Evolutionary conservation across 2,888 invertebrate genomes (phyloP), one percentile per base, ranked within the genome.

Genomic region (Drosophila meridionalis): DNA sequence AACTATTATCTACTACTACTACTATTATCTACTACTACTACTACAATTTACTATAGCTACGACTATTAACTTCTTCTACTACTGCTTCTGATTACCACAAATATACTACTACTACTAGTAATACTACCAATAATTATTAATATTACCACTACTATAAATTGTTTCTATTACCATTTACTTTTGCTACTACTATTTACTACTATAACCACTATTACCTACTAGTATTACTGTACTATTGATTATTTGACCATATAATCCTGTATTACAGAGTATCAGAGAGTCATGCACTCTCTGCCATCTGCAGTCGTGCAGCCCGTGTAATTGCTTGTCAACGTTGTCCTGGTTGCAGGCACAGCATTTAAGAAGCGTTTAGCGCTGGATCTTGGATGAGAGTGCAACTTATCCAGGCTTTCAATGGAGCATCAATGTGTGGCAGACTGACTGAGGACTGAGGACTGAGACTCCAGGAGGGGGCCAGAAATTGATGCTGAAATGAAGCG

Each of bases 401-500:
- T 74, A 60, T 53, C 45, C 55, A 12, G 61, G 50, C 57, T 63
- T 28, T 66, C 88, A 79, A 89, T 83, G 65, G 83, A 82, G 80
- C 66, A 56, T 57, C 56, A 58, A 60, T 56, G n/a, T 42, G 50
- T 28, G 47, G 40, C 28, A 20, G 14, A 3, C 4, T n/a, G 11
- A 20, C 62, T 26, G 47, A n/a, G 32, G 32, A n/a, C 4, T 11
- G 38, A 20, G 20, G 9, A 36, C 20, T 4, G 4, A 14, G 30
- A 9, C 9, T 34, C 3, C 34, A 34, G 28, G 3, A 3, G 0
- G 32, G 32, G 1, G 28, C 9, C 45, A 42, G 60, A 63, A 68
- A 78, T 60, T 68, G 76, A 53, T 34, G 69, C 71, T 73, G 83
- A 87, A 87, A 90, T 90, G 88, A 89, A 72, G 87, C 80, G 88